Base-by-base conservation (phyloP, 2,113 vertebrate species). In the Delphinus delphis region DNA sequence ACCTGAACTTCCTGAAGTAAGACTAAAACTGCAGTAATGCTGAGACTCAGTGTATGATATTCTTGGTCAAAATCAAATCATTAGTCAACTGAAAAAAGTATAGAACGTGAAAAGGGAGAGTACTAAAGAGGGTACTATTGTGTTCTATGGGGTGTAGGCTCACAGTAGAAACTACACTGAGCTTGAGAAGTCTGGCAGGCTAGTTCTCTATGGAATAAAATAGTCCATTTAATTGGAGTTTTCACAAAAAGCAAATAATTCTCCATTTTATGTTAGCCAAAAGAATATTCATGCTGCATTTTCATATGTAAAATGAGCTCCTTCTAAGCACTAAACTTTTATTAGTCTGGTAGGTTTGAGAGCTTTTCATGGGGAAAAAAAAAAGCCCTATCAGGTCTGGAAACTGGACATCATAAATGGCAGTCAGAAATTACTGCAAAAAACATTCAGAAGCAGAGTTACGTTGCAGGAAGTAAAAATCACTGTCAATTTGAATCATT, bases 221-320 rank as follows among this genome's bases (percentile, higher is more conserved):
- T 6, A 81, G 12, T 88, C 67, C 55, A 17, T 41, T 17, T 11
- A 87, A 70, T 23, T 68, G 15, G 10, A 5, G 38, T 79, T 91
- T 96, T 97, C 44, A 84, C 6, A 94, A 44, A 85, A 74, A 90
- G 31, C 17, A 88, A 53, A 85, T 25, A 90, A 93, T 33, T 73
- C 41, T 81, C 41, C 44, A 58, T 33, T 92, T 86, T 90, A 36
- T 26, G 14, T 58, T 20, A 93, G 33, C 6, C 68, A 83, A n/a
- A 88, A 92, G 77, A 84, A 76, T 18, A 96, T 21, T 63, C 36
- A 93, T 18, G 33, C 10, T 55, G 58, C 18, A 68, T 44, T 60
- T 92, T 84, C 38, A 71, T 11, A 92, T 58, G 25, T 41, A 83
- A 96, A 95, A 84, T 74, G 10, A 93, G 73, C 71, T 58, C 58